These are phyloP conservation scores for Sylvilagus floridanus DNA, from an alignment of 2,797 vertebrate genomes.

Conservation along the genomic window DNA sequence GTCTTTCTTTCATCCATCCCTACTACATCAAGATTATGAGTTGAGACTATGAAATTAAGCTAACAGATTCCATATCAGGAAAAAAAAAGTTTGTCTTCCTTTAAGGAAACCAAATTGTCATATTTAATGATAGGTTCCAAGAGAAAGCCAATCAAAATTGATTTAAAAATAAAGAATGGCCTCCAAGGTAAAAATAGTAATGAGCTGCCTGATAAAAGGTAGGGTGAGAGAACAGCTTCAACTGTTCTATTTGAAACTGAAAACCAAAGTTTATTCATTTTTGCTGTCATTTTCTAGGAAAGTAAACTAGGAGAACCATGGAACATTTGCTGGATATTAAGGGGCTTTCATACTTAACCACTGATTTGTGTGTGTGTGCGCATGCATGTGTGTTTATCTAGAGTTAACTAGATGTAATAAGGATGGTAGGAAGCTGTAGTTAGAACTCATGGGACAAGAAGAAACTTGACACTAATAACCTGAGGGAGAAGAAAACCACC, in stretches of 20 bases:
- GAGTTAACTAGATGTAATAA: constrained; percentile 66
- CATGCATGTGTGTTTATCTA: constrained; percentile 58
- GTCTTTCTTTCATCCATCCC: not conserved
- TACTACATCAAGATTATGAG: not conserved
- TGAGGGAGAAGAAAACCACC: constrained; percentile 57
- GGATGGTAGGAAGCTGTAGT: constrained; percentile 30
- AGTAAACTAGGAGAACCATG: constrained; percentile 48
- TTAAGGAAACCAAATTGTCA: constrained; percentile 49
- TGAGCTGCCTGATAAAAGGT: constrained; percentile 19
- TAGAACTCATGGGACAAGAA: constrained; percentile 68
- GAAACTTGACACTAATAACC: constrained; percentile 70
- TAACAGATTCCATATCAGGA: not conserved
- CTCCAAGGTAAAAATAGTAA: constrained; percentile 58
- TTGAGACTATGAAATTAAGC: constrained; percentile 13
- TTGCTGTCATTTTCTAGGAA: constrained; percentile 63
- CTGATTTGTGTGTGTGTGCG: not conserved
- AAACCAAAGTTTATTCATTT: constrained; percentile 49
- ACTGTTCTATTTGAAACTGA: constrained; percentile 21
- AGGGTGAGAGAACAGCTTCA: constrained; percentile 28
- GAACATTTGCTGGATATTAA: not conserved
- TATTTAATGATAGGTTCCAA: constrained; percentile 49
- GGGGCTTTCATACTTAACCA: constrained; percentile 50
- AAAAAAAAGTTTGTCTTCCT: not conserved
- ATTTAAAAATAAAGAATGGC: constrained; percentile 3
- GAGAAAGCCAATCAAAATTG: constrained; percentile 48